Evolutionary conservation across 1,140 invertebrate genomes (phyloP), one percentile per base, ranked within the genome.

Genomic region (Rhopalosiphum maidis): DNA sequence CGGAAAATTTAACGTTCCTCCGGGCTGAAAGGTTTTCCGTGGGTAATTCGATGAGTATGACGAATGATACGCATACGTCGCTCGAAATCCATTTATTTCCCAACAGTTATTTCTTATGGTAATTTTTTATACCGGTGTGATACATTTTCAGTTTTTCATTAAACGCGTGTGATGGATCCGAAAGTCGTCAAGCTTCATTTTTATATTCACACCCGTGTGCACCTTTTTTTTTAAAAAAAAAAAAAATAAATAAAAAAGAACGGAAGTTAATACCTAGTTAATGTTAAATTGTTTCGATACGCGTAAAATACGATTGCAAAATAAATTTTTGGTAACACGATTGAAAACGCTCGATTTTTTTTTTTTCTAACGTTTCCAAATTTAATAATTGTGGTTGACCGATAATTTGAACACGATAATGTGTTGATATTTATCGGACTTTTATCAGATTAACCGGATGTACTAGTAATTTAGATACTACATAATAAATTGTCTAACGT

Each of bases 21-120:
- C n/a, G n/a, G n/a, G 30, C 46, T 82, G 68, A 51, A 92, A 83
- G 91, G 91, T 25, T 55, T 55, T 89, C 48, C 22, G 22, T 4
- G 88, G 88, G 30, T 92, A 83, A 92, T 92, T 92, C 91, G 46
- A 92, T 83, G 91, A 83, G 91, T 92, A 82, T 83, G 91, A 92
- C 91, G 46, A 92, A 92, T 92, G 77, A 51, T 83, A 77, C 30
- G 43, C 51, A 68, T 83, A 85, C 77, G 43, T 51, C 90, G 41
- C 35, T 21, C 46, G 60, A 43, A 85, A 92, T 82, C n/a, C 91
- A 92, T 92, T 92, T 92, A 83, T 92, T 92, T 54, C 77, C n/a
- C 46, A 18, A 92, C 46, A 83, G 91, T 92, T 15, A 91, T 82
- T 83, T 91, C 30, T 83, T 91, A 91, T 77, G 90, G 90, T 83